Evolutionary conservation across 2,797 vertebrate species (phyloP).

Genomic region (Thaleichthys pacificus): DNA sequence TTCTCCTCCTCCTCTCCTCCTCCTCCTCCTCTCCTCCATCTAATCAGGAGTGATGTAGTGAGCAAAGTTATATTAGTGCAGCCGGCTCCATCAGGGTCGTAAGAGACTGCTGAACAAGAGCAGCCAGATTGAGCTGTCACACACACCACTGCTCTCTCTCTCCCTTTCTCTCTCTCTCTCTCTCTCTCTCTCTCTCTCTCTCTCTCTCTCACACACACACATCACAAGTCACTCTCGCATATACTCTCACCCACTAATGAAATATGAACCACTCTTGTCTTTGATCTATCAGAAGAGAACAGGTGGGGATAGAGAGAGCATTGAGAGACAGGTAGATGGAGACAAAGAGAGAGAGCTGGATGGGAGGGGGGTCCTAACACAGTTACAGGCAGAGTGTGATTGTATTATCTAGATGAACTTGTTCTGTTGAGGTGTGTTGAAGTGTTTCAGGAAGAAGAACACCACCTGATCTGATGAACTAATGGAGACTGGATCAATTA

Average conservation of each 20-base stretch:
- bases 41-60: background rate
- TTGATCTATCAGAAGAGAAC: slow-evolving; percentile 7
- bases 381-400: background rate
- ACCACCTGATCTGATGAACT: no score
- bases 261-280: slow-evolving; percentile 8
- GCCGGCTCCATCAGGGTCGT: no score
- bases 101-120: no score
- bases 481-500: no score
- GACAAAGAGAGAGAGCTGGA: background rate
- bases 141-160: background rate
- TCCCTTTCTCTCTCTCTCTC: slow-evolving; percentile 18
- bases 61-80: no score
- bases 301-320: background rate
- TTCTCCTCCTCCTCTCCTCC: background rate
- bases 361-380: background rate
- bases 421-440: background rate
- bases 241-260: slow-evolving; percentile 24
- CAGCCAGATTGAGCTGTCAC: no score
- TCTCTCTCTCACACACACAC: background rate
- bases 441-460: background rate
- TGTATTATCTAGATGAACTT: background rate
- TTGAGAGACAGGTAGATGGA: background rate
- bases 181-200: background rate
- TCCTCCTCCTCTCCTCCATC: background rate
- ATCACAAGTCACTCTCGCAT: background rate